phyloP scores from a whole-genome alignment of 2,797 vertebrate species.

The Hirundo rustica region DNA sequence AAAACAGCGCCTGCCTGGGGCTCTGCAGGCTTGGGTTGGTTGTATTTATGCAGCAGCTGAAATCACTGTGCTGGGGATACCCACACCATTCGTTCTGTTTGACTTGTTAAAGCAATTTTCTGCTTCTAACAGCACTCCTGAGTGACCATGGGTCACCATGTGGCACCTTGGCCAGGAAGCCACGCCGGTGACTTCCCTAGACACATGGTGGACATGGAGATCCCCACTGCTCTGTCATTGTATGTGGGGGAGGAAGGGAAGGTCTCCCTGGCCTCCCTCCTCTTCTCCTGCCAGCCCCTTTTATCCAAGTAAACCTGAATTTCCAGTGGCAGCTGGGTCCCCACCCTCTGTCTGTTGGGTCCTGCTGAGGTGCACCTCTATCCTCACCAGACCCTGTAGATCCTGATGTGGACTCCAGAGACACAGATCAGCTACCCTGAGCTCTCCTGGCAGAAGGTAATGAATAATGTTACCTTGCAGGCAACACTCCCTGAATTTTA shows the following conservation, averaged over 20 bases:
- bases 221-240: not conserved
- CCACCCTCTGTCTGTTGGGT: not conserved
- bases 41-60: not conserved
- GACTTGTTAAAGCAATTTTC: not conserved
- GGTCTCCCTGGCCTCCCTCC: not conserved
- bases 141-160: not conserved
- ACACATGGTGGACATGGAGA: fast-evolving
- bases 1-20: not conserved
- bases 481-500: not conserved
- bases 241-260: not conserved
- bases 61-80: not conserved
- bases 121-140: not conserved
- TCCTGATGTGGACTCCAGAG: not conserved
- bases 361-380: not conserved
- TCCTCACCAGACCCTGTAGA: not conserved
- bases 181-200: not conserved
- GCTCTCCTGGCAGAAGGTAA: not conserved
- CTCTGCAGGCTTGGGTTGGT: not conserved
- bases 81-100: not conserved
- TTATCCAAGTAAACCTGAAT: not conserved
- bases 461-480: not conserved
- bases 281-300: not conserved
- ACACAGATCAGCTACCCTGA: not conserved
- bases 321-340: not conserved
- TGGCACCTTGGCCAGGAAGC: not conserved